Evolutionary conservation across 2,888 invertebrate genomes (phyloP).

Genomic region (Leptinotarsa peninsularis): DNA sequence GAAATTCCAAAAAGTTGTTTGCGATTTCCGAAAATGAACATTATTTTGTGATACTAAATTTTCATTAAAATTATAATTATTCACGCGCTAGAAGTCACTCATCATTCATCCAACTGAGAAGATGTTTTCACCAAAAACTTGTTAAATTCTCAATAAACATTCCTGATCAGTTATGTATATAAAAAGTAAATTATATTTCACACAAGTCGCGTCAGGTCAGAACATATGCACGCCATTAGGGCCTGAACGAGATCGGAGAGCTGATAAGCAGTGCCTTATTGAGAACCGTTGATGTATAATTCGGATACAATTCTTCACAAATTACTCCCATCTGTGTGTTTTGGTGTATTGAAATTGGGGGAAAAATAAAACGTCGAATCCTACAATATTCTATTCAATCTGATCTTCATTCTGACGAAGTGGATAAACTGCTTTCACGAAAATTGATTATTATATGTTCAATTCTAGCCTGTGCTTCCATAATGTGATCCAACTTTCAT

Average conservation of each 20-base stretch:
- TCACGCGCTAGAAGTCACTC: no score
- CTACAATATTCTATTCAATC: neutral
- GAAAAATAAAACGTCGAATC: neutral
- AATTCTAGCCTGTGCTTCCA: neutral
- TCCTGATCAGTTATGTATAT: no score
- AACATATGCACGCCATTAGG: neutral
- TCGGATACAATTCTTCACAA: neutral
- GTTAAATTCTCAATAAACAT: no score
- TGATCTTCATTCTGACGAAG: neutral
- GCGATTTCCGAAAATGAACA: no score
- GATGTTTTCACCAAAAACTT: no score
- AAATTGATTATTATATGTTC: neutral
- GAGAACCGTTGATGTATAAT: neutral
- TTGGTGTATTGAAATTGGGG: neutral
- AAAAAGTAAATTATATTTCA: no score
- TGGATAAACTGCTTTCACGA: neutral
- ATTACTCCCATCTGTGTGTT: neutral
- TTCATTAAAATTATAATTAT: no score
- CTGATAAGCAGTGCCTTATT: neutral
- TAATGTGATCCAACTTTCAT: neutral
- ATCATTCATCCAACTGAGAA: no score
- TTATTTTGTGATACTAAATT: no score
- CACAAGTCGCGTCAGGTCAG: no score
- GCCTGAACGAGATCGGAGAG: neutral
- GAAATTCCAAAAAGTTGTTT: no score